phyloP scores from a whole-genome alignment of 2,113 vertebrate species.

The Carassius gibelio region DNA sequence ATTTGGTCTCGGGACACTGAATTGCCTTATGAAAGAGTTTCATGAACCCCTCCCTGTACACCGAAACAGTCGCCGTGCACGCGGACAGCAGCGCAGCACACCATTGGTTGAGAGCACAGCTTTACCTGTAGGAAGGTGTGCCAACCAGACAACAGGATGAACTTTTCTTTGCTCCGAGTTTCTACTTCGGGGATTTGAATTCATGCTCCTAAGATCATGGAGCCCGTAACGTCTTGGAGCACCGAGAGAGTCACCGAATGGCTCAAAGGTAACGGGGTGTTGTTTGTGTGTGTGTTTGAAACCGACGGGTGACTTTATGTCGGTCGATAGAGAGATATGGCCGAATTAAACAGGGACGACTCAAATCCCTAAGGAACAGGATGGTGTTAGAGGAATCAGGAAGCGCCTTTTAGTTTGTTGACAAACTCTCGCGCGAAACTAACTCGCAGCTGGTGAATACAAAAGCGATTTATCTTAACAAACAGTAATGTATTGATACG shows the following conservation, averaged over 20 bases:
- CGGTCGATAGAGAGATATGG: background rate
- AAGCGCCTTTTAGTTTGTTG: conserved; percentile 38
- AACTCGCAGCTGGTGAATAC: background rate
- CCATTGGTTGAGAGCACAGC: conserved; percentile 20
- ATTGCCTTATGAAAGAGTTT: background rate
- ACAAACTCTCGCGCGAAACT: background rate
- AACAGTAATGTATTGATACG: background rate
- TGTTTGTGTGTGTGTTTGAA: conserved; percentile 2
- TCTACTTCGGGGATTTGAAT: conserved; percentile 53
- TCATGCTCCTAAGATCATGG: conserved; percentile 78
- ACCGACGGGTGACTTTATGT: conserved; percentile 50
- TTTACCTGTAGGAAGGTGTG: conserved; percentile 50
- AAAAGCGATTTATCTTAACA: background rate
- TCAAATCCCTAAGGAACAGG: conserved; percentile 17
- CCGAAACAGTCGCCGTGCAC: background rate
- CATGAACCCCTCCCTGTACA: background rate
- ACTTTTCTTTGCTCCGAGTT: background rate
- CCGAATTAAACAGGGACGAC: conserved; percentile 7
- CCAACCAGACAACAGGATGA: conserved; percentile 20
- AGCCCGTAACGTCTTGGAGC: conserved; percentile 83
- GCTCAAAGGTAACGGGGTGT: conserved; percentile 82
- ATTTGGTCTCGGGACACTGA: background rate
- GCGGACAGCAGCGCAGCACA: background rate
- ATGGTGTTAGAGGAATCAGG: conserved; percentile 40
- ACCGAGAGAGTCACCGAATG: conserved; percentile 75